Evolutionary conservation across 2,113 vertebrate genomes (phyloP), one percentile per base, ranked within the genome.

Genomic region (Trichechus manatus): DNA sequence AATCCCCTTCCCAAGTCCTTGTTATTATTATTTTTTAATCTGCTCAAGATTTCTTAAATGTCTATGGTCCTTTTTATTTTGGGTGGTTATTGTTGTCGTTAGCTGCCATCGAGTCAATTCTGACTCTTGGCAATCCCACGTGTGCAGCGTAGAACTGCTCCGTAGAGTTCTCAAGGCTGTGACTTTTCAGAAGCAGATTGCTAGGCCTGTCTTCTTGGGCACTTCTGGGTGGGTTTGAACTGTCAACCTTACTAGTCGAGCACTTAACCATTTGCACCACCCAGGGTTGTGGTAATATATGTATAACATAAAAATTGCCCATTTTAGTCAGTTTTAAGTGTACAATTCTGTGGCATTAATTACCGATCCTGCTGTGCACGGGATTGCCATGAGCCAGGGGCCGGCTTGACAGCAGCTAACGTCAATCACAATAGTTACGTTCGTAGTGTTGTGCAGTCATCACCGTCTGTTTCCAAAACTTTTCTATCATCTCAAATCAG

Each of bases 31-130:
- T 75, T n/a, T 82, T 70, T 89, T 91, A 5, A 77, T 75, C 8
- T 95, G 44, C 33, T 92, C 33, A 61, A 72, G 3, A 77, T 89
- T 92, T 88, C 83, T 89, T 82, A 63, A 3, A 72, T 86, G 5
- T 78, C 64, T 68, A 0, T 61, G 39, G 3, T 61, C 82, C 84
- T 89, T 29, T 72, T 72, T n/a, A 19, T n/a, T 72, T 36, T 20
- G 50, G 8, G 72, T 39, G 22, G 72, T 42, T 9, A 19, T 74
- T 19, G 14, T 72, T 72, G 68, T 36, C 36, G 68, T n/a, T n/a
- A 19, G 17, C 19, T 17, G 72, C 72, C 72, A 74, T 42, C 20
- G 2, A 39, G 72, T 39, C 36, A 20, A 36, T 23, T 74, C 20
- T 20, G 36, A 17, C 64, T 33, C 31, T 56, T 56, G 11, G 53